Conservation (phyloP, 1,140 invertebrate species). For the Diachasmimorpha longicaudata region DNA sequence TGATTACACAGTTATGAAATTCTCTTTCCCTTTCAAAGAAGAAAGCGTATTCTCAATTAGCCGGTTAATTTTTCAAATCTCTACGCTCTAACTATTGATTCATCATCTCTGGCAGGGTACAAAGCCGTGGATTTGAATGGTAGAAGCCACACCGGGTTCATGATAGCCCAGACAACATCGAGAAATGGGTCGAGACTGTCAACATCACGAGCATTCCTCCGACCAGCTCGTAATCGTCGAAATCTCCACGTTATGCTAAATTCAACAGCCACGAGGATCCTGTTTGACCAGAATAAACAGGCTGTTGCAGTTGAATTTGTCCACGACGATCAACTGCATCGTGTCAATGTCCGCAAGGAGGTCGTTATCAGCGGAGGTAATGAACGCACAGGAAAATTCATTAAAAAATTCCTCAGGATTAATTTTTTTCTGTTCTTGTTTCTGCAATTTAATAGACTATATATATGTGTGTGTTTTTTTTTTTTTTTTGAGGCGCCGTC, state of each 20-base stretch:
- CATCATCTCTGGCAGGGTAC: constrained; percentile 67
- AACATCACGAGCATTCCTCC: constrained; percentile 79
- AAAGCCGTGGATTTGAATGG: constrained; percentile 85
- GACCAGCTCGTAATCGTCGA: constrained; percentile 75
- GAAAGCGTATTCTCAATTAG: too few relatives aligned
- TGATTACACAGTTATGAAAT: not conserved
- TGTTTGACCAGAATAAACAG: constrained; percentile 74
- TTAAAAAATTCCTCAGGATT: too few relatives aligned
- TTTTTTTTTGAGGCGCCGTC: constrained; percentile 70
- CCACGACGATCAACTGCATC: constrained; percentile 59
- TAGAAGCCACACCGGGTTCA: constrained; percentile 77
- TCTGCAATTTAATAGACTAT: not conserved
- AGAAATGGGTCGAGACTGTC: constrained; percentile 87
- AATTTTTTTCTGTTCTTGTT: too few relatives aligned
- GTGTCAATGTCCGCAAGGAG: constrained; percentile 64
- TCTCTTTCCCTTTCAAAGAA: too few relatives aligned
- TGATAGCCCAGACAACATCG: constrained; percentile 86
- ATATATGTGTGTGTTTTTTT: too few relatives aligned
- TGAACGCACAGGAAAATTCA: not conserved
- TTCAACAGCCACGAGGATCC: constrained; percentile 73
- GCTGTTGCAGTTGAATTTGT: constrained; percentile 75
- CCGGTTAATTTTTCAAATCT: too few relatives aligned
- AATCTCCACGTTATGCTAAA: constrained; percentile 82
- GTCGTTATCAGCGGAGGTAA: constrained; percentile 66
- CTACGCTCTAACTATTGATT: too few relatives aligned